Conservation (phyloP, 2,888 invertebrate species). For the Elmis aenea region DNA sequence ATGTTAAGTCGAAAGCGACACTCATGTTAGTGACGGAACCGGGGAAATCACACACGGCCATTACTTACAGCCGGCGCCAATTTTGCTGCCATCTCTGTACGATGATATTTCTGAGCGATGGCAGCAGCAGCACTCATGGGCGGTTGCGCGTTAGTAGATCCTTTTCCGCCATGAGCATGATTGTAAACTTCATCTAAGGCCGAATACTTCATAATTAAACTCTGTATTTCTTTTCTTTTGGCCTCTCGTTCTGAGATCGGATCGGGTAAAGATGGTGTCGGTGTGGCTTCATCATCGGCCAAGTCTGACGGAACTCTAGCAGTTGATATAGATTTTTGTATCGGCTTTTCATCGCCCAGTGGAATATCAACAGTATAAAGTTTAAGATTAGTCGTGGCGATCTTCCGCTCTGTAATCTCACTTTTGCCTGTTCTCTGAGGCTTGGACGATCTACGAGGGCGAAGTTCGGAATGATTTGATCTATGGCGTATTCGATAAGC, state of each 20-base stretch:
- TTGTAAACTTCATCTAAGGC: slow-evolving; percentile 70
- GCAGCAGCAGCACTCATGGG: slow-evolving; percentile 34
- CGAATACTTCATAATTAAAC: slow-evolving; percentile 76
- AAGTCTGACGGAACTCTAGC: neutral
- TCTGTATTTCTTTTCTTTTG: slow-evolving; percentile 76
- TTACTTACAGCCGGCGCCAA: slow-evolving; percentile 45
- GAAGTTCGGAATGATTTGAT: slow-evolving; percentile 42
- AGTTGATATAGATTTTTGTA: slow-evolving; percentile 6
- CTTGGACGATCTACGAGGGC: slow-evolving; percentile 45
- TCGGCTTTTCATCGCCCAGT: slow-evolving; percentile 26
- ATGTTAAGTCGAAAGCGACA: slow-evolving; percentile 31
- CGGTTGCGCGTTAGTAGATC: slow-evolving; percentile 28
- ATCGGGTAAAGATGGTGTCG: slow-evolving; percentile 51
- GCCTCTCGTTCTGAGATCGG: slow-evolving; percentile 68
- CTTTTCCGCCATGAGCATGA: slow-evolving; percentile 45
- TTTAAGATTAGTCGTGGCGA: slow-evolving; percentile 43
- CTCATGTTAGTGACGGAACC: slow-evolving; percentile 31
- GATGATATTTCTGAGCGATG: slow-evolving; percentile 41
- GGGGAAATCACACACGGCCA: slow-evolving; percentile 26
- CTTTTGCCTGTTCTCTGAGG: slow-evolving; percentile 60
- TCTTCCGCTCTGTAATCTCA: slow-evolving; percentile 53
- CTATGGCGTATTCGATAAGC: slow-evolving; percentile 40
- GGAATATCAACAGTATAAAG: slow-evolving; percentile 50
- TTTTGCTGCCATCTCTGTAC: no score
- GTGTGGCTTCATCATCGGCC: slow-evolving; percentile 48